Evolutionary conservation across 2,888 invertebrate species (phyloP), one percentile per base, ranked within the genome.

Genomic region (Calameuta idolon): DNA sequence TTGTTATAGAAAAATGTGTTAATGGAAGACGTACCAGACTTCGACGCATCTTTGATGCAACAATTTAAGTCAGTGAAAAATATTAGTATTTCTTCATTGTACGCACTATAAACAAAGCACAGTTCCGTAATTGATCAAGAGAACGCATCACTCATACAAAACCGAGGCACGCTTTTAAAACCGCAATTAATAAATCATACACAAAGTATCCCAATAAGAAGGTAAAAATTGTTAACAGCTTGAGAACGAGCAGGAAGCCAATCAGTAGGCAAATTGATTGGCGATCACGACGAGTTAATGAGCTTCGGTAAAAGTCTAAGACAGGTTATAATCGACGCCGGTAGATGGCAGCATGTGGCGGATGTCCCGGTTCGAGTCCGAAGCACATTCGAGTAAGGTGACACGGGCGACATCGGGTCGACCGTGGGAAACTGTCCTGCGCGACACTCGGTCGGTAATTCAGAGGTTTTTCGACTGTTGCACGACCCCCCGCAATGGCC

Each of bases 341-440:
- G 74, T 75, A 88, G 91, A 84, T 88, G 90, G 88, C 90, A 90
- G 90, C 91, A 90, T 79, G 86, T 87, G 87, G 87, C 84, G 90
- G 91, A 86, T 87, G 71, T 71, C 71, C 55, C 55, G 55, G 55
- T 1, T 55, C 23, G 23, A 55, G 55, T 55, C 23, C 55, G 55
- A 55, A 23, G 55, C 55, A 23, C 9, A 55, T 55, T 55, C 55
- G 23, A 55, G 55, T 23, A 35, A 73, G 79, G 68, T 85, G 83
- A 85, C 82, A 83, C 79, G 73, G 78, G 83, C 85, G 81, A 86
- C 83, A 74, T 76, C 75, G 76, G 73, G 77, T 34, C 71, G 71
- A 74, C 73, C 69, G 75, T 69, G 76, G 55, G 79, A 79, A 82
- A 81, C 85, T 83, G 80, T 40, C 33, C 37, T 37, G 69, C 34